Conservation (phyloP, 1,140 invertebrate species). For the Eufriesea mexicana region DNA sequence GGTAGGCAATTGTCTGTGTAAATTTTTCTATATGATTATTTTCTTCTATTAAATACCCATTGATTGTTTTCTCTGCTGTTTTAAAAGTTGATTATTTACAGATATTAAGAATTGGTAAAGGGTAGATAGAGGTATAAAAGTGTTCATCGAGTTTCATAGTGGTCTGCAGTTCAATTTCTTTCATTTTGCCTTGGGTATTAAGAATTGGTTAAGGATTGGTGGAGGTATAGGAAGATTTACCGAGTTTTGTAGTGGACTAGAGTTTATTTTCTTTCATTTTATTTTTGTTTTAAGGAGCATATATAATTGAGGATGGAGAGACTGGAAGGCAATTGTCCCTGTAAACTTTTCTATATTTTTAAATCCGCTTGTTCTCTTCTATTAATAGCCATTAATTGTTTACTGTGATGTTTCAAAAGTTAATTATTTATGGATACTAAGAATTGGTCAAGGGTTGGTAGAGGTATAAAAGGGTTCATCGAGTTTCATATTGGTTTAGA, state of each 20-base stretch:
- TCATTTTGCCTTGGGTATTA: background rate
- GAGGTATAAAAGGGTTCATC: too few relatives aligned
- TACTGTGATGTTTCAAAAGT: background rate
- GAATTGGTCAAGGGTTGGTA: too few relatives aligned
- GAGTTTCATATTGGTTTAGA: too few relatives aligned
- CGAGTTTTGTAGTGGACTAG: too few relatives aligned
- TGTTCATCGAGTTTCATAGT: too few relatives aligned
- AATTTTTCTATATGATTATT: constrained; percentile 15
- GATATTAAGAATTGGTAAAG: background rate
- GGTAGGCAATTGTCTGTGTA: constrained; percentile 40
- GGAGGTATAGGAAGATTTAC: too few relatives aligned
- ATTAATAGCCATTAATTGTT: background rate
- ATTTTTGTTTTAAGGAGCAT: too few relatives aligned
- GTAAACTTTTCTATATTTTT: constrained; percentile 32
- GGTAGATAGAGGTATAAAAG: too few relatives aligned
- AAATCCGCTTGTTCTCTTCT: background rate
- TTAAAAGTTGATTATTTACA: background rate
- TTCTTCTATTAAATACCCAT: background rate
- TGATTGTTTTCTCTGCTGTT: background rate
- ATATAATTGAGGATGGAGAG: background rate
- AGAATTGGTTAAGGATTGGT: background rate
- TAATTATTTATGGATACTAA: background rate
- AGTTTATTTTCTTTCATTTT: too few relatives aligned
- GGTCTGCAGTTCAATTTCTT: too few relatives aligned
- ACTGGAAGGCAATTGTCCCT: constrained; percentile 40